Percentiles rank a stretch among this genome's conserved stretches.
Evolutionary conservation across 1,140 invertebrate genomes (phyloP).

Genomic region (Chelonus insularis): DNA sequence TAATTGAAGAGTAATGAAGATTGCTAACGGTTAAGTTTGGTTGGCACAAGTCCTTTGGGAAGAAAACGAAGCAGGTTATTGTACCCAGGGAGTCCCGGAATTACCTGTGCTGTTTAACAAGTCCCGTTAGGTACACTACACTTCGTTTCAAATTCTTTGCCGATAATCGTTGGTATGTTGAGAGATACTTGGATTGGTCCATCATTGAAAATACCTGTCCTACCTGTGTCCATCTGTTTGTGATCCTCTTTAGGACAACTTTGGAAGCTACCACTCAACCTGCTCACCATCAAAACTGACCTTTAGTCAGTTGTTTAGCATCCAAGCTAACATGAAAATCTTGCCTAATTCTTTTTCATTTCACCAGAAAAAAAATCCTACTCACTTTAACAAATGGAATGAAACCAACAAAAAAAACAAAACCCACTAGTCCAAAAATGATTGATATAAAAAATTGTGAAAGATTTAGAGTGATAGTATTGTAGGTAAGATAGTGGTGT

Average conservation of each 20-base stretch:
- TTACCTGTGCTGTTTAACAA: conserved; percentile 28
- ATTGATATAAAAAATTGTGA: not conserved
- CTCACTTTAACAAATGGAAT: no score
- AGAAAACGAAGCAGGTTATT: not conserved
- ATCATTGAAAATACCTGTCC: no score
- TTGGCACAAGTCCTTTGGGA: not conserved
- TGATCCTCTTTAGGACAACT: not conserved
- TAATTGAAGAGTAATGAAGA: conserved; percentile 10
- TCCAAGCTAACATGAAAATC: no score
- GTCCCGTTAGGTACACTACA: conserved; percentile 36
- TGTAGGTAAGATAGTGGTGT: not conserved
- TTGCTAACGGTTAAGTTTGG: conserved; percentile 1
- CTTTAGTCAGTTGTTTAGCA: no score
- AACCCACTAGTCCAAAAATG: no score
- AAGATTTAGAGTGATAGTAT: not conserved
- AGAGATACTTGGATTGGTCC: conserved; percentile 6
- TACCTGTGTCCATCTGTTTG: conserved; percentile 2
- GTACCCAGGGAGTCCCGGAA: conserved; percentile 12
- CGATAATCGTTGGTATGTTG: conserved; percentile 27
- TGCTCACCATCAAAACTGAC: not conserved
- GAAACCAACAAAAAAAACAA: no score
- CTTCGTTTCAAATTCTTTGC: conserved; percentile 32
- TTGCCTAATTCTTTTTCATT: no score
- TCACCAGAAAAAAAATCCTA: no score
- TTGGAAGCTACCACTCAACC: not conserved